Evolutionary conservation across 2,888 invertebrate genomes (phyloP), one percentile per base, ranked within the genome.

Genomic region (Gisinianus flammeolus): DNA sequence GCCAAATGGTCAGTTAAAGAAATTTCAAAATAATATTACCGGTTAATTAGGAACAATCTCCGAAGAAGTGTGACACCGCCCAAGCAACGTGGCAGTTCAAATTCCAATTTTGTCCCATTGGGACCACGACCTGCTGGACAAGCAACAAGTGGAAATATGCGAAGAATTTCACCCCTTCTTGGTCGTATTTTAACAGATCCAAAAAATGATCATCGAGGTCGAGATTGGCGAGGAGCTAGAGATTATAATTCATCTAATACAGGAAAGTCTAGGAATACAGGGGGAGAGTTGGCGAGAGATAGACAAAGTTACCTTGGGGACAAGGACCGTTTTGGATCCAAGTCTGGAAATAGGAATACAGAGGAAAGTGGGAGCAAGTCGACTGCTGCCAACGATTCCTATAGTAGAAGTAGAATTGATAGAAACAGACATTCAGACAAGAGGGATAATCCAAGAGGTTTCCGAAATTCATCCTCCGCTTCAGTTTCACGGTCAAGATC

Each of bases 401-500:
- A 54, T 54, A 54, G 54, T n/a, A 54, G 54, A 54, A 54, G n/a
- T 54, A n/a, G n/a, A n/a, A 54, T 16, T 4, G 54, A 54, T n/a
- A 5, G 19, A 54, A 16, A 54, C 19, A 54, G 54, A 54, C 54
- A 54, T n/a, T 10, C 8, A 44, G 44, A 44, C 8, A 44, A n/a
- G n/a, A n/a, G n/a, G n/a, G n/a, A 44, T 16, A 44, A 44, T 44
- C 16, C 44, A 44, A 16, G 44, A 44, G 44, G 44, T n/a, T 54
- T 54, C n/a, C 54, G 54, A n/a, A n/a, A 54, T n/a, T 54, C 54
- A 12, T 54, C 44, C 8, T 44, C 44, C 6, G 16, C 10, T 30
- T 62, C 74, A n/a, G 35, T 8, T 22, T 64, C 74, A 26, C 4
- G 28, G 3, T 66, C 74, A 22, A 30, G 74, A 22, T 74, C 74